A percentile compares a stretch with the other conserved stretches of the same genome.
Evolutionary conservation across 2,888 invertebrate species (phyloP).

Genomic region (Papilio gigon): DNA sequence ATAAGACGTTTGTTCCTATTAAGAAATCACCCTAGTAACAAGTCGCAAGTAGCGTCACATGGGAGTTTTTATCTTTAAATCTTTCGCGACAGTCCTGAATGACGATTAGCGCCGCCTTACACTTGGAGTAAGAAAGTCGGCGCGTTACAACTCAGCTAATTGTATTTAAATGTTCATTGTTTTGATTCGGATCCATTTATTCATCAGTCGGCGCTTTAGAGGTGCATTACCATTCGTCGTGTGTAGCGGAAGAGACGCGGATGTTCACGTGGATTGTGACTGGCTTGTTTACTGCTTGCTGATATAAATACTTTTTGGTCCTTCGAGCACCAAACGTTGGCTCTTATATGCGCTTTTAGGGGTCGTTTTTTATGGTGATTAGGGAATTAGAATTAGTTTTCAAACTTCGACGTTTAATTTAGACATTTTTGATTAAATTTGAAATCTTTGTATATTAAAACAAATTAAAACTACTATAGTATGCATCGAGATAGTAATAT

Average conservation of each 20-base stretch:
- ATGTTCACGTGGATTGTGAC: conserved; percentile 7
- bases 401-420: no score
- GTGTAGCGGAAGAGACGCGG: conserved; percentile 18
- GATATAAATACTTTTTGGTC: neutral
- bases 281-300: neutral
- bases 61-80: neutral
- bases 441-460: neutral
- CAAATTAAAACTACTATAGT: neutral
- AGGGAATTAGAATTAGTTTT: no score
- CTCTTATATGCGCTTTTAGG: neutral
- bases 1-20: no score
- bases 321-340: neutral
- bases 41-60: no score
- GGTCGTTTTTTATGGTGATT: no score
- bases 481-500: neutral
- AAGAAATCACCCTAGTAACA: no score
- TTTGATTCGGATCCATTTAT: conserved; percentile 24
- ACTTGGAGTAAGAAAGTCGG: neutral
- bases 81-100: neutral
- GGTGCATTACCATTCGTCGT: conserved; percentile 21
- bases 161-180: conserved; percentile 25
- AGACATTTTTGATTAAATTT: no score
- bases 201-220: conserved; percentile 16
- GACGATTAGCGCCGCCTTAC: no score
- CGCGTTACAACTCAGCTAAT: conserved; percentile 14